A percentile compares a stretch with the other conserved stretches of the same genome.
These are phyloP conservation scores for Trichopria drosophilae DNA, from an alignment of 2,888 invertebrate species.

Conservation along the genomic window DNA sequence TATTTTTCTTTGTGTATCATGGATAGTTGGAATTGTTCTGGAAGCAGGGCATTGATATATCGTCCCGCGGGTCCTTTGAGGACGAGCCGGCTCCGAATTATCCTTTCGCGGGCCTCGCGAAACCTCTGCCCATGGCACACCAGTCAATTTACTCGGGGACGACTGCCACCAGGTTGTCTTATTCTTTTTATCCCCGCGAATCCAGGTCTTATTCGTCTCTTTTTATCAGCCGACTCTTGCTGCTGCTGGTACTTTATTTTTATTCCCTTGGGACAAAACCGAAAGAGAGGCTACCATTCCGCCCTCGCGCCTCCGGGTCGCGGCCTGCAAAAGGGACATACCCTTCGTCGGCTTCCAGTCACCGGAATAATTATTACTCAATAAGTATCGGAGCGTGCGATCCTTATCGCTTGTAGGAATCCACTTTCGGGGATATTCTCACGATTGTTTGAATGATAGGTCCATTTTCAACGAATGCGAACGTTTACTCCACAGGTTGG, in stretches of 20 bases:
- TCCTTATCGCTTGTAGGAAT: too few species aligned
- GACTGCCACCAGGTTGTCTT: slow-evolving; percentile 43
- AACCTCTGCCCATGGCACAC: slow-evolving; percentile 39
- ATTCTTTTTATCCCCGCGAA: slow-evolving; percentile 27
- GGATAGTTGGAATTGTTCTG: slow-evolving; percentile 59
- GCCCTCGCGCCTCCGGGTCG: slow-evolving; percentile 7
- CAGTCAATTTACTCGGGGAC: slow-evolving; percentile 55
- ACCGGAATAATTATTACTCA: too few species aligned
- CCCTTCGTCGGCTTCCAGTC: too few species aligned
- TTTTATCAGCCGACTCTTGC: too few species aligned
- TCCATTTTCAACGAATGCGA: too few species aligned
- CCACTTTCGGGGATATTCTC: too few species aligned
- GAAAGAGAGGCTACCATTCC: slow-evolving; percentile 30
- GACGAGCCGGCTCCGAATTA: slow-evolving; percentile 51
- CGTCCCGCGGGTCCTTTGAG: slow-evolving; percentile 59
- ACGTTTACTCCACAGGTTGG: too few species aligned
- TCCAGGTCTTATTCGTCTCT: slow-evolving; percentile 26
- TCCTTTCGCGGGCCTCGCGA: slow-evolving; percentile 48
- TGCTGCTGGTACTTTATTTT: slow-evolving; percentile 27
- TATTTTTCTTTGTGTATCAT: slow-evolving; percentile 60
- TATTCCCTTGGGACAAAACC: slow-evolving; percentile 31
- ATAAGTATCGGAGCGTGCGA: too few species aligned
- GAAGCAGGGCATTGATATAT: slow-evolving; percentile 59
- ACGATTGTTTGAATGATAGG: too few species aligned
- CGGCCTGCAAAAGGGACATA: too few species aligned